Base-by-base conservation (phyloP, 2,797 vertebrate species). In the Hippocampus kuda region DNA sequence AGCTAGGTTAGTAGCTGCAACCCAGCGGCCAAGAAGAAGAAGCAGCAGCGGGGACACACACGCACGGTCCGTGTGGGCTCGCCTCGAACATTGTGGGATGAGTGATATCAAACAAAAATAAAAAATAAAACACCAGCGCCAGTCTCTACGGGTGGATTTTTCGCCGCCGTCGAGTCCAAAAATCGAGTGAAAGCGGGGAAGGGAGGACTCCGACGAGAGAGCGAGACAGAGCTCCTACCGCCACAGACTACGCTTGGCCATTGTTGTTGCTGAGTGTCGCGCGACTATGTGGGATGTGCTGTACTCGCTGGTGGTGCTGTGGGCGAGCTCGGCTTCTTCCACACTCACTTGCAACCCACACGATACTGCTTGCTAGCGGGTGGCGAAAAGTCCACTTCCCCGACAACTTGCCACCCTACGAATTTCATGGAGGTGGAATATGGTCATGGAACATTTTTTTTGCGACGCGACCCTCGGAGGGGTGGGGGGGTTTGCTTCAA, bases 1-100 rank as follows among this genome's bases (percentile, higher is more conserved):
- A 85, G 87, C 86, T 88, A 88, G 83, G 84, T 86, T 85, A 87
- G 85, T 81, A 84, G 82, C 86, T 72, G 82, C 83, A 89, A 84
- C 84, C 86, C 83, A 82, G 85, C 82, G 51, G 65, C 65, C 63
- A 27, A 67, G 18, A 84, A 73, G 69, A 30, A 83, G 85, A 83
- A 84, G 85, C 4, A 83, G 85, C 84, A 84, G 85, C 84, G 76
- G 86, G 82, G 85, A 87, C 88, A 86, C 88, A 88, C 87, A 87
- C 84, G 87, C 87, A 90, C 83, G 20, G 82, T 85, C 80, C 71
- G 84, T 85, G 84, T 72, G 84, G 85, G 84, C 81, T 83, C 83
- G 85, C 79, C 84, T 84, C 82, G 82, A 85, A 85, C 88, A 88
- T 89, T 83, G 85, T 88, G 77, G 41, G 57, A 74, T 64, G 71